Evolutionary conservation across 2,888 invertebrate species (phyloP), one percentile per base, ranked within the genome.

Genomic region (Heterodera filipjevi): DNA sequence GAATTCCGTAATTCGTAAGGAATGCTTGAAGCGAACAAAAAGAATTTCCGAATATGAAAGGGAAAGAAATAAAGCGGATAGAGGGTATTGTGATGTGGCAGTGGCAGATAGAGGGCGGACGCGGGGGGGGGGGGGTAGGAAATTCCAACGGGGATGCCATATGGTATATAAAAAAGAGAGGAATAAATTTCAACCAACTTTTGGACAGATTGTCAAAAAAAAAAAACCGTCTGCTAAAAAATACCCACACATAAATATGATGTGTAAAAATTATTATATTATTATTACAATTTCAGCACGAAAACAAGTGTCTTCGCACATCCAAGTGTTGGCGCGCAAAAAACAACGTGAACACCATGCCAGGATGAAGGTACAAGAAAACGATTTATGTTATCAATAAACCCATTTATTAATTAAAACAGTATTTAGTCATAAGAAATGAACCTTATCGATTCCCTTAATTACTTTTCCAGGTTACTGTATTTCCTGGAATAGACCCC

Each of bases 281-380:
- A 10, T 16, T 14, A 49, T 19, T 10, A 44, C 44, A 44, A 44
- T 39, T 49, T 75, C 32, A 75, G 75, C 99, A 90, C 93, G 99
- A 90, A 99, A 99, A 92, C 99, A 99, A 79, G 99, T 99, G 89
- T 98, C 98, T 89, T 98, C 97, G 89, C 99, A 99, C 91, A 99
- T 99, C 91, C 99, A 99, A 92, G 99, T 99, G 90, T 93, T 99
- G 90, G 99, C 99, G 87, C 93, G 99, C 91, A 93, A 99, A 92
- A 98, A 96, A 92, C 93, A 97, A 88, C 93, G 99, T 87, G 99
- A 99, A 92, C 95, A 97, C 88, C 97, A 98, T 91, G 94, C 96
- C 89, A 96, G 96, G 93, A 93, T 96, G 89, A 96, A 96, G 94
- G 96, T 82, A 27, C 5, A n/a, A n/a, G 5, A 59, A n/a, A 27